Evolutionary conservation across 2,113 vertebrate species (phyloP), one percentile per base, ranked within the genome.

Genomic region (Prolemur simus): DNA sequence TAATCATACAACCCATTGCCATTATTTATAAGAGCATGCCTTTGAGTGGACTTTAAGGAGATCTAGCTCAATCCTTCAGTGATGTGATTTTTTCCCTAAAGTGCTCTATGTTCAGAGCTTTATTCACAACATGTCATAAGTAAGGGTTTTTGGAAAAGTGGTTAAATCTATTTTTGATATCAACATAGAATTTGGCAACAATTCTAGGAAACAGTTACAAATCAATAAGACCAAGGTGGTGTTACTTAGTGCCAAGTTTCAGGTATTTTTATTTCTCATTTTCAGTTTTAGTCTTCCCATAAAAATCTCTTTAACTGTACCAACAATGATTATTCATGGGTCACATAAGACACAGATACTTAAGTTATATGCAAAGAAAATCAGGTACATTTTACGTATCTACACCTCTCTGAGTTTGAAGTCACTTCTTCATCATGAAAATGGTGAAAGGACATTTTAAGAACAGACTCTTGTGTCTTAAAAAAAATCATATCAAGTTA

Each of bases 11-110:
- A 96, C 96, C 91, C 82, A 97, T 97, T 97, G 97, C 96, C 96
- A 85, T 95, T 98, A 98, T 97, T 98, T 98, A 93, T 98, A 98
- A 97, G 89, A 97, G 63, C 37, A 60, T 97, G 98, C 98, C 98
- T 98, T 99, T 99, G 98, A 98, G 87, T 98, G 96, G 97, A 98
- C 96, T 98, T 96, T 0, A 37, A 98, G 97, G 74, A 95, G 84
- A 97, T 97, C 96, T 97, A 81, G 90, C 87, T 89, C 77, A 64
- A 32, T 93, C 34, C 37, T 98, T 88, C 77, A 95, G 89, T 94
- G 95, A 85, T 37, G 39, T 18, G 45, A 97, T 54, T 93, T 96
- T 95, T 96, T 76, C 96, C 56, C 25, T 23, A 74, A 94, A 96
- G 25, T 94, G 3, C 52, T 96, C 82, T 89, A 17, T 98, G 95